Percentiles rank a stretch among this genome's conserved stretches.
Evolutionary conservation across 2,797 vertebrate genomes (phyloP).

Genomic region (Esox masquinongy): DNA sequence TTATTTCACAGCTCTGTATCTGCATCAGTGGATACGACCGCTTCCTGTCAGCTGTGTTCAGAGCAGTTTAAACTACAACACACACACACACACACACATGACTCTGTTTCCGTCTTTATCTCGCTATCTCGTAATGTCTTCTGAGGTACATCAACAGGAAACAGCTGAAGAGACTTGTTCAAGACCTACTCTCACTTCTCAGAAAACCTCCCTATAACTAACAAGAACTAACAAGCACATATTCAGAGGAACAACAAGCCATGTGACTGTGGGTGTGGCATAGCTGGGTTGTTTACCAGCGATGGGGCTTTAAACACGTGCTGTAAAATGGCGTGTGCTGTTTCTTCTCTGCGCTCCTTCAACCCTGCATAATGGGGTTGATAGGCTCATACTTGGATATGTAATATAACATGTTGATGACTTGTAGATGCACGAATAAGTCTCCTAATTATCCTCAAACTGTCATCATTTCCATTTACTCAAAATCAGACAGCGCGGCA

Average conservation of each 20-base stretch:
- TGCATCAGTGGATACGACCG: conserved; percentile 27
- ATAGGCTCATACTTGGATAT: background rate
- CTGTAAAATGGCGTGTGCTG: background rate
- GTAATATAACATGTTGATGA: background rate
- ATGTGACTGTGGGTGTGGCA: conserved; percentile 30
- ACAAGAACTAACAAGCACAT: background rate
- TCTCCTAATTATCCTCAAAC: background rate
- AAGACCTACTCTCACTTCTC: background rate
- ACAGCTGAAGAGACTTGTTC: conserved; percentile 64
- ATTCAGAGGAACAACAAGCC: background rate
- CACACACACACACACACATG: background rate
- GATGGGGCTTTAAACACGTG: conserved; percentile 61
- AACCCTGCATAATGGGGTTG: background rate
- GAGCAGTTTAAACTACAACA: conserved; percentile 1
- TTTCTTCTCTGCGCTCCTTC: background rate
- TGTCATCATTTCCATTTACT: background rate
- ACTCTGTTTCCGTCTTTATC: background rate
- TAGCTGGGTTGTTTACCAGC: conserved; percentile 54
- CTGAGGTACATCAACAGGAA: conserved; percentile 58
- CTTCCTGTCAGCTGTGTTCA: conserved; percentile 69
- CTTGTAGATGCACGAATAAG: background rate
- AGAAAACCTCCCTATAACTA: background rate
- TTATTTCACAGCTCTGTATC: conserved; percentile 50
- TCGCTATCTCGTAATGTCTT: conserved; percentile 26
- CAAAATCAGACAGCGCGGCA: background rate